Conservation (phyloP, 2,888 invertebrate species). For the Cryptocephalus primarius region DNA sequence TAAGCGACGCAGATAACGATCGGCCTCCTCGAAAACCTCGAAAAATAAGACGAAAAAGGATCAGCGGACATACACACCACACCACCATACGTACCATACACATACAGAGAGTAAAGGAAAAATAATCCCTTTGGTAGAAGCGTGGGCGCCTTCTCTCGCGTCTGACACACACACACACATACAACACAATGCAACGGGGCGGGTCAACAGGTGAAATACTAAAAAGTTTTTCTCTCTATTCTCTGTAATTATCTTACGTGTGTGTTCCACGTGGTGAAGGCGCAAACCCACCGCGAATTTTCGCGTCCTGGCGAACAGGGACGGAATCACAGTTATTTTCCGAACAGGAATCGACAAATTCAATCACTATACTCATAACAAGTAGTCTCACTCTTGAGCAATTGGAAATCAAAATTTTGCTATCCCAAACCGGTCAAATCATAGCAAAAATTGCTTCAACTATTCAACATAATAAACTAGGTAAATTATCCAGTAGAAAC, state of each 20-base stretch:
- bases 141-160: too few species aligned
- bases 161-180: background rate
- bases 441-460: too few species aligned
- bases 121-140: too few species aligned
- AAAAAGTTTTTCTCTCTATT: conserved; percentile 10
- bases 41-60: background rate
- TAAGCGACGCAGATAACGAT: background rate
- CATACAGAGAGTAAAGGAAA: too few species aligned
- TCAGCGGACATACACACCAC: background rate
- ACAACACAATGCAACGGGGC: conserved; percentile 1
- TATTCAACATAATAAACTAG: too few species aligned
- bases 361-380: too few species aligned
- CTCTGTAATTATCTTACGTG: conserved; percentile 14
- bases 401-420: too few species aligned
- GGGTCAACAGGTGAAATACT: conserved; percentile 10
- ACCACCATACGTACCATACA: background rate
- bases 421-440: too few species aligned
- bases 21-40: background rate
- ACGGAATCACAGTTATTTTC: too few species aligned
- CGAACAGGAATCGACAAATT: too few species aligned
- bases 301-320: background rate
- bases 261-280: conserved; percentile 12
- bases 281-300: background rate
- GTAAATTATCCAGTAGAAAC: too few species aligned
- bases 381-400: too few species aligned